These are phyloP conservation scores for Latheticus oryzae DNA, from an alignment of 2,888 invertebrate species.

Conservation along the genomic window DNA sequence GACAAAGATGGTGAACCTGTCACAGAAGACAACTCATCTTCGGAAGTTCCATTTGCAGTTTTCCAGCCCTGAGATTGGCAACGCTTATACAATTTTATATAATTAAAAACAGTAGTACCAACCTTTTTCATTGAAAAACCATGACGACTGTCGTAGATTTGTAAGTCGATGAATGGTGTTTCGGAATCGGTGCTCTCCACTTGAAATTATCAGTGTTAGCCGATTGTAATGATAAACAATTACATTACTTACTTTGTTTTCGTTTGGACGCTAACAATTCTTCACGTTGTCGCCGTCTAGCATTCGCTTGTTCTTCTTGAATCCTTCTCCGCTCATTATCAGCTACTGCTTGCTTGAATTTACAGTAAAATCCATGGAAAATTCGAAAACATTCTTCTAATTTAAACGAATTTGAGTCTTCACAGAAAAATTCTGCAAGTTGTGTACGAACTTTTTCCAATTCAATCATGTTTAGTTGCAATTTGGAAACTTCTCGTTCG, in stretches of 20 bases:
- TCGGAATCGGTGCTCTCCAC: conserved; percentile 79
- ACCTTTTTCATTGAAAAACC: conserved; percentile 70
- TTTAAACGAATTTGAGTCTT: conserved; percentile 89
- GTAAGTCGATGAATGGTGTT: conserved; percentile 80
- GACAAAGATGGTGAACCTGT: conserved; percentile 76
- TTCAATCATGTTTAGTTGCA: conserved; percentile 84
- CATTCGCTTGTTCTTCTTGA: conserved; percentile 88
- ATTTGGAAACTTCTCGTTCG: conserved; percentile 79
- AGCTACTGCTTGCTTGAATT: conserved; percentile 83
- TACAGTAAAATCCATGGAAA: conserved; percentile 88
- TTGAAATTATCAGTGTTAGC: conserved; percentile 52
- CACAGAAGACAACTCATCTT: conserved; percentile 70
- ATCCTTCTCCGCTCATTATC: conserved; percentile 87
- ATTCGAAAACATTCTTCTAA: conserved; percentile 94
- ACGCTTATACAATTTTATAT: conserved; percentile 45
- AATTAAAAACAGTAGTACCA: conserved; percentile 45
- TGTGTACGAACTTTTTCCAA: conserved; percentile 84
- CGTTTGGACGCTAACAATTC: conserved; percentile 75
- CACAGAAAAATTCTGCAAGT: conserved; percentile 93
- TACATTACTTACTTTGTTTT: conserved; percentile 68
- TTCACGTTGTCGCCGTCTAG: conserved; percentile 79
- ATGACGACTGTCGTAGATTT: conserved; percentile 78
- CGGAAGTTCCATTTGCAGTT: conserved; percentile 68
- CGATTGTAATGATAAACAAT: conserved; percentile 3
- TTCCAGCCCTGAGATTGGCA: conserved; percentile 58